Conservation (phyloP, 92 coral and sea anemone species). For the Pocillopora meandrina region DNA sequence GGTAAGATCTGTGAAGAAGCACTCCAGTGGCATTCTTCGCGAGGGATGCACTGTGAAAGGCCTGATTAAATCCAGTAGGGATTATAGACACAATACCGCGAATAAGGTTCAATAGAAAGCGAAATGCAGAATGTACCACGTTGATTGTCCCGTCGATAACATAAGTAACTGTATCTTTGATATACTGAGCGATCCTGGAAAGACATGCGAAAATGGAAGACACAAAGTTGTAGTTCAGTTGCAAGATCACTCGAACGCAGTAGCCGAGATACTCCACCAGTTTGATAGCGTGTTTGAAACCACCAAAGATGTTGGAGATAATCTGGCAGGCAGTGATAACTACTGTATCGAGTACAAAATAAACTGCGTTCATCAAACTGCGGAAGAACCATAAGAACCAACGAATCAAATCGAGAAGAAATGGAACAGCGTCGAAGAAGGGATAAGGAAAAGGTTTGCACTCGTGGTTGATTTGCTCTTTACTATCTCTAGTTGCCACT, state of each 20-base stretch:
- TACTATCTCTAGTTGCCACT: constrained; percentile 6
- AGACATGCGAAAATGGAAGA: constrained; percentile 56
- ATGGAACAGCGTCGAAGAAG: constrained; percentile 49
- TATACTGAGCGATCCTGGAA: constrained; percentile 26
- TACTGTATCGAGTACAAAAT: constrained; percentile 65
- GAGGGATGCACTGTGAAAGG: constrained; percentile 39
- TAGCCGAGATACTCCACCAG: constrained; percentile 82
- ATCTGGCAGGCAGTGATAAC: constrained; percentile 60
- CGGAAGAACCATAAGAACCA: constrained; percentile 62
- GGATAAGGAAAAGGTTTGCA: constrained; percentile 61
- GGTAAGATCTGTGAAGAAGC: constrained; percentile 55
- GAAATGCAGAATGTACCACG: constrained; percentile 46
- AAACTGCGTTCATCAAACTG: constrained; percentile 37
- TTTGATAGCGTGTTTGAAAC: constrained; percentile 62
- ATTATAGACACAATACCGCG: constrained; percentile 48
- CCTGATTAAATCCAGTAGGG: constrained; percentile 53
- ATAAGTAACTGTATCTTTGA: constrained; percentile 34
- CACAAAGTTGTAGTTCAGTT: constrained; percentile 84
- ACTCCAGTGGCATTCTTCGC: constrained; percentile 57
- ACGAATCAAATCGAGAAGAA: constrained; percentile 53
- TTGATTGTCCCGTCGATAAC: constrained; percentile 32
- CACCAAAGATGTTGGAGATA: constrained; percentile 56
- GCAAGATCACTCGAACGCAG: constrained; percentile 70
- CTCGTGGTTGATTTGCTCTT: constrained; percentile 30
- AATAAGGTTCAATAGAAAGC: constrained; percentile 36